Conservation (phyloP, 2,113 vertebrate species). For the Megaleporinus macrocephalus region DNA sequence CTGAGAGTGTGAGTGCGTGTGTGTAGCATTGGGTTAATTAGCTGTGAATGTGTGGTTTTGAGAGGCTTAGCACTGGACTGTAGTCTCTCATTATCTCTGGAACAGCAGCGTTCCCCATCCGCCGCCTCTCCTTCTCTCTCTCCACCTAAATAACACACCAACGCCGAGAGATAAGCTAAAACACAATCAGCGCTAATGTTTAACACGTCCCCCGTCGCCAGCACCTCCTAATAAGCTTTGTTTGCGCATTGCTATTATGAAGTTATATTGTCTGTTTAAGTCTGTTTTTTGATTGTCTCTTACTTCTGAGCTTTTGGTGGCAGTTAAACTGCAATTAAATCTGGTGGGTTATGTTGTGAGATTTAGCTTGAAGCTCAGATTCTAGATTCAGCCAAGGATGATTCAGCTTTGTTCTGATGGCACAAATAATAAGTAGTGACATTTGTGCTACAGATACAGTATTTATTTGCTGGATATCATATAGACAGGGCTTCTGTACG, state of each 20-base stretch:
- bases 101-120: conserved; percentile 38
- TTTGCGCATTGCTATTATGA: conserved; percentile 31
- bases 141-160: conserved; percentile 40
- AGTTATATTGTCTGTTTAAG: conserved; percentile 13
- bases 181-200: conserved; percentile 34
- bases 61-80: conserved; percentile 48
- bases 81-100: conserved; percentile 54
- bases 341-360: not conserved
- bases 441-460: too few species aligned
- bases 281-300: not conserved
- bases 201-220: conserved; percentile 26
- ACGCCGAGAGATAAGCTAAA: conserved; percentile 47
- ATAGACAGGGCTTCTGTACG: too few species aligned
- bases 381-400: not conserved
- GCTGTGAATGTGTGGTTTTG: conserved; percentile 53
- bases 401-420: not conserved
- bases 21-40: conserved; percentile 44
- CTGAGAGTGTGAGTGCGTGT: conserved; percentile 41
- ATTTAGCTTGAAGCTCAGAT: not conserved
- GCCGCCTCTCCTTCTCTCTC: conserved; percentile 22
- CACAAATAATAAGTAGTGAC: too few species aligned
- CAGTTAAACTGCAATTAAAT: not conserved
- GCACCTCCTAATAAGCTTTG: conserved; percentile 47
- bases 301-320: not conserved
- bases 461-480: too few species aligned